These are phyloP conservation scores for Tetragonisca angustula DNA, from an alignment of 2,888 invertebrate genomes.

Conservation along the genomic window DNA sequence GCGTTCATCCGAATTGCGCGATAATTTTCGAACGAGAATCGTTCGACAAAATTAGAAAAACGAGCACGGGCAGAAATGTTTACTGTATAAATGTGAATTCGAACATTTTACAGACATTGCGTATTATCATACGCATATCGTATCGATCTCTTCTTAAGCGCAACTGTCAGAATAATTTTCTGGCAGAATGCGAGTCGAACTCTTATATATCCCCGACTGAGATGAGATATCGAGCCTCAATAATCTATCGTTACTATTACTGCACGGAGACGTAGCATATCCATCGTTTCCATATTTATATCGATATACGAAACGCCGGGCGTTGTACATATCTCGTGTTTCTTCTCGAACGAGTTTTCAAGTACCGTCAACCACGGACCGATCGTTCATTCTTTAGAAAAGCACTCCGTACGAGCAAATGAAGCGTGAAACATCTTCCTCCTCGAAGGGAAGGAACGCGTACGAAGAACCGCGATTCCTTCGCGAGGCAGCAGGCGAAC, in stretches of 20 bases:
- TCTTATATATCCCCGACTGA: no score
- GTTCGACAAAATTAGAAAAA: no score
- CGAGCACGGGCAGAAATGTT: no score
- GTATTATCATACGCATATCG: no score
- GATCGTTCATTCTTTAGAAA: constrained; percentile 54
- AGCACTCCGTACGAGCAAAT: constrained; percentile 57
- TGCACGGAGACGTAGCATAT: not conserved
- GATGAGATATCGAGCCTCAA: no score
- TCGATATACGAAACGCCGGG: constrained; percentile 16
- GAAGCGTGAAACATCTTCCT: constrained; percentile 69
- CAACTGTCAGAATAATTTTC: no score
- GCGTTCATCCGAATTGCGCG: not conserved
- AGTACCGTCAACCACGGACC: constrained; percentile 44
- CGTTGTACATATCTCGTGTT: constrained; percentile 44
- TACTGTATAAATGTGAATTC: no score
- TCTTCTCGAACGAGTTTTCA: constrained; percentile 54
- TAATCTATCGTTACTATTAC: not conserved
- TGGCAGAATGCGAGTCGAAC: no score
- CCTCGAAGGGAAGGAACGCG: constrained; percentile 32
- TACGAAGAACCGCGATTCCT: constrained; percentile 23
- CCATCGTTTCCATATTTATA: constrained; percentile 18
- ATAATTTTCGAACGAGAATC: not conserved
- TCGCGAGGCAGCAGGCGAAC: constrained; percentile 24
- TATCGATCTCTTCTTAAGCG: no score
- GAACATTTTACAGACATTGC: no score